Percentiles rank a stretch among this genome's conserved stretches.
Conservation (phyloP, 1,140 invertebrate genomes). For the Pseudomyrmex gracilis region DNA sequence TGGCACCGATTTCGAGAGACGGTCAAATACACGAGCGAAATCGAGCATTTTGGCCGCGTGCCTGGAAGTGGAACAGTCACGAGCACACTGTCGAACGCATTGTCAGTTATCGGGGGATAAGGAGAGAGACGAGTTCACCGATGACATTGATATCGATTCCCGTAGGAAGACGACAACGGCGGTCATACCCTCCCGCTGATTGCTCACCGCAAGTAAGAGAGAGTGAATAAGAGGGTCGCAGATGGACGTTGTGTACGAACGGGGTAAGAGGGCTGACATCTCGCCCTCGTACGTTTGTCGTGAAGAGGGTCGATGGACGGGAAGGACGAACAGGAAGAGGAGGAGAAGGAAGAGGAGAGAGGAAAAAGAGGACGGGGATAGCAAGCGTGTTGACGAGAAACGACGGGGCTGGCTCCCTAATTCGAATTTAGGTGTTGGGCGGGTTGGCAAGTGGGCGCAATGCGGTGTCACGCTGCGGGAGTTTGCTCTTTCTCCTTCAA, state of each 20-base stretch:
- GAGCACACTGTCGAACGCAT: slow-evolving; percentile 37
- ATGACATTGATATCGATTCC: slow-evolving; percentile 83
- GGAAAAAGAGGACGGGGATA: slow-evolving; percentile 27
- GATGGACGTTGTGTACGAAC: slow-evolving; percentile 34
- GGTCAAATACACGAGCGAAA: slow-evolving; percentile 44
- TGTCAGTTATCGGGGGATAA: slow-evolving; percentile 67
- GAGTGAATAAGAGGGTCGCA: slow-evolving; percentile 50
- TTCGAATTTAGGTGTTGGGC: slow-evolving; percentile 83
- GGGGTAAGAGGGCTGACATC: slow-evolving; percentile 52
- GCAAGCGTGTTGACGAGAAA: slow-evolving; percentile 76
- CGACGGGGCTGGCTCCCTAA: slow-evolving; percentile 78
- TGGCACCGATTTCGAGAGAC: slow-evolving; percentile 61
- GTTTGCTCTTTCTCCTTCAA: slow-evolving; percentile 73
- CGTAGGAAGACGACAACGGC: slow-evolving; percentile 72
- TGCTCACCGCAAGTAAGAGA: slow-evolving; percentile 48
- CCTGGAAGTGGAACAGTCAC: slow-evolving; percentile 65
- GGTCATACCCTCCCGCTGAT: slow-evolving; percentile 47
- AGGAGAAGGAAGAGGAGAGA: slow-evolving; percentile 17
- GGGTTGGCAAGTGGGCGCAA: slow-evolving; percentile 83
- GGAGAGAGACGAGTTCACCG: slow-evolving; percentile 64
- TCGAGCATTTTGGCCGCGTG: slow-evolving; percentile 76
- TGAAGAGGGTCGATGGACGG: slow-evolving; percentile 49
- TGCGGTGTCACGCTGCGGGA: slow-evolving; percentile 83
- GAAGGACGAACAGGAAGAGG: slow-evolving; percentile 6
- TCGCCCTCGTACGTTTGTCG: slow-evolving; percentile 63